Conservation (phyloP, 2,888 invertebrate genomes). For the Conchocele bisecta region DNA sequence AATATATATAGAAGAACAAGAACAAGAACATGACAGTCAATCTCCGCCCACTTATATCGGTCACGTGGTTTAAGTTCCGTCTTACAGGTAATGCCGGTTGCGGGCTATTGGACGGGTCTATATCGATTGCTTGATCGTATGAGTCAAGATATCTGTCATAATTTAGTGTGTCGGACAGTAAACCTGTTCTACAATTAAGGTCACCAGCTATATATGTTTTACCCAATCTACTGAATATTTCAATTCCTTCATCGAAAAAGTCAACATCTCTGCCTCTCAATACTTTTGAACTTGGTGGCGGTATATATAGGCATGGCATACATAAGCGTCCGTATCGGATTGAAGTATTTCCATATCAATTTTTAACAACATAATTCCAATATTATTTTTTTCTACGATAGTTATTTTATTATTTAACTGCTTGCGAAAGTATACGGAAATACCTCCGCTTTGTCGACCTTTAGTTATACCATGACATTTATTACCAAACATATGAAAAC, state of each 20-base stretch:
- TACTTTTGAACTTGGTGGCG: constrained; percentile 2
- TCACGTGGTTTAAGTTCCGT: too few relatives aligned
- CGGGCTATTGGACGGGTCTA: too few relatives aligned
- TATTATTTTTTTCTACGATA: not conserved
- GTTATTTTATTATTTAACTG: not conserved
- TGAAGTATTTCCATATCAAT: not conserved
- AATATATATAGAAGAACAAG: too few relatives aligned
- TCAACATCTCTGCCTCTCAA: constrained; percentile 8
- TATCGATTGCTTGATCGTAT: too few relatives aligned
- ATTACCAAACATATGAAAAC: not conserved
- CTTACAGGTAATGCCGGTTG: too few relatives aligned
- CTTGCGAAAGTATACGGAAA: not conserved
- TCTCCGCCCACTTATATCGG: too few relatives aligned
- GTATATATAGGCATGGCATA: not conserved
- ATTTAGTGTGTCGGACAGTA: too few relatives aligned
- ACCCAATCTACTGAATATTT: constrained; percentile 8
- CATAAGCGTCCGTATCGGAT: constrained; percentile 7
- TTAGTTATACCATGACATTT: constrained; percentile 2
- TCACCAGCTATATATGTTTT: constrained; percentile 7
- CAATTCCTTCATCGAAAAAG: constrained; percentile 11
- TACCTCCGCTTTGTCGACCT: constrained; percentile 6
- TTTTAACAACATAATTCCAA: constrained; percentile 3
- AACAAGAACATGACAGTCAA: too few relatives aligned
- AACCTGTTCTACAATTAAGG: constrained; percentile 11
- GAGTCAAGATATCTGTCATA: too few relatives aligned